Evolutionary conservation across 2,797 vertebrate species (phyloP).

Genomic region (Oreochromis mossambicus): DNA sequence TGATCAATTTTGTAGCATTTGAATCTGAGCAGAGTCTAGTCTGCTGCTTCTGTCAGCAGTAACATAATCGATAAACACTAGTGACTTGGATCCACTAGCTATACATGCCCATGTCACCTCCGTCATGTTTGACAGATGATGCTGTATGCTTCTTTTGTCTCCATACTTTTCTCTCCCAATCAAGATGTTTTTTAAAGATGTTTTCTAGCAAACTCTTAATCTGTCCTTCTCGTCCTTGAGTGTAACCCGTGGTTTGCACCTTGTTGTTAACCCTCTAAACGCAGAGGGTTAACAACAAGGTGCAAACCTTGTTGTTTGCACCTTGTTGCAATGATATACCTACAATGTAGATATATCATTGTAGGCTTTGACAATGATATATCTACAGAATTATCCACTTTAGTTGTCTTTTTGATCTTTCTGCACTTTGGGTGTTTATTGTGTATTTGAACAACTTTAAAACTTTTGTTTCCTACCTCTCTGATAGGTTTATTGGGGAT

Average conservation of each 20-base stretch:
- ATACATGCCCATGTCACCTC: neutral
- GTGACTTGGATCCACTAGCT: neutral
- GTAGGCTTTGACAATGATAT: neutral
- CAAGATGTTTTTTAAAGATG: neutral
- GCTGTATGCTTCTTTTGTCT: neutral
- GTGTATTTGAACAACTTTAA: neutral
- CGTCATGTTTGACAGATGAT: neutral
- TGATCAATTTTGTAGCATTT: neutral
- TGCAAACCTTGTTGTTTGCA: neutral
- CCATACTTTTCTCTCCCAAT: neutral
- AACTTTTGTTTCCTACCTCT: neutral
- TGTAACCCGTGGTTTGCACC: neutral
- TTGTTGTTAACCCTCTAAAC: neutral
- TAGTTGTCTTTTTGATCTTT: neutral
- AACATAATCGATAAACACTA: neutral
- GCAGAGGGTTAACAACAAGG: neutral
- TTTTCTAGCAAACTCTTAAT: neutral
- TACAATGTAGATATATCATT: neutral
- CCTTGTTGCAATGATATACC: neutral
- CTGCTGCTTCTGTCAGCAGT: neutral
- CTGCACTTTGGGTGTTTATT: neutral
- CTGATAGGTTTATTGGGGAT: neutral
- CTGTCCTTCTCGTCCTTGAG: neutral
- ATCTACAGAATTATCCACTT: neutral
- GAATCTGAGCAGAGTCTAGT: neutral